These are phyloP conservation scores for Charanyca ferruginea DNA, from an alignment of 2,888 invertebrate genomes.

Conservation along the genomic window DNA sequence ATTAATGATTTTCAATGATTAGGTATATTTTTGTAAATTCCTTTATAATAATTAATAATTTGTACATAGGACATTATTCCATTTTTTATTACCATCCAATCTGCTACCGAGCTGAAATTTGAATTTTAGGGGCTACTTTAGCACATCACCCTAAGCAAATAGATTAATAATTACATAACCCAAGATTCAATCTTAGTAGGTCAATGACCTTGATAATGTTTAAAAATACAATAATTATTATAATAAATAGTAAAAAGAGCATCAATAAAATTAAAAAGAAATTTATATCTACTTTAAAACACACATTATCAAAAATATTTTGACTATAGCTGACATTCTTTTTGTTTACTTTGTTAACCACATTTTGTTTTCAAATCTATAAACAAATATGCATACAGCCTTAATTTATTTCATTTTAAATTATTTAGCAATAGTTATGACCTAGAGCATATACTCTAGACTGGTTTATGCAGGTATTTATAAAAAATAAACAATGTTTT, in stretches of 20 bases:
- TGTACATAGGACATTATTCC: no score
- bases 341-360: constrained; percentile 59
- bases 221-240: constrained; percentile 2
- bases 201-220: constrained; percentile 32
- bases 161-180: background rate
- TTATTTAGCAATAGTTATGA: background rate
- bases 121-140: no score
- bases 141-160: background rate
- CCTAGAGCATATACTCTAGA: constrained; percentile 1
- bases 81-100: no score
- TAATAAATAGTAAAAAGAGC: background rate
- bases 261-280: constrained; percentile 5
- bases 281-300: background rate
- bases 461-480: background rate
- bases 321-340: constrained; percentile 78
- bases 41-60: no score
- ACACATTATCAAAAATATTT: constrained; percentile 11
- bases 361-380: background rate
- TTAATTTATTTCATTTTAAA: background rate
- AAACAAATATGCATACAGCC: background rate
- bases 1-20: no score
- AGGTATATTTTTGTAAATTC: no score
- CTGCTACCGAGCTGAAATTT: no score
- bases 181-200: constrained; percentile 20
- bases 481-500: constrained; percentile 17